phyloP scores from a whole-genome alignment of 1,140 invertebrate genomes.

The Eufriesea mexicana region DNA sequence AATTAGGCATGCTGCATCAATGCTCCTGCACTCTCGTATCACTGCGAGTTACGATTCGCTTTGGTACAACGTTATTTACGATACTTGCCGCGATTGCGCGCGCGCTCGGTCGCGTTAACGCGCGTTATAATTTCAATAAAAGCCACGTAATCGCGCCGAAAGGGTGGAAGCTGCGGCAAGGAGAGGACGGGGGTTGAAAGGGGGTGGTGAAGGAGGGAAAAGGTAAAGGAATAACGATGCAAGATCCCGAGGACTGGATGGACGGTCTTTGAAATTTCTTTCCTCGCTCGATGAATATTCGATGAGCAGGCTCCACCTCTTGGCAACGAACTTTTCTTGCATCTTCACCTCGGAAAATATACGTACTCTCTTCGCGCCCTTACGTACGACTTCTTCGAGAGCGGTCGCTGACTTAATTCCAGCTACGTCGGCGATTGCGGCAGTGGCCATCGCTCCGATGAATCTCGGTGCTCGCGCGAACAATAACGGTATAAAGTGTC shows the following conservation, averaged over 20 bases:
- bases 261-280: conserved; percentile 50
- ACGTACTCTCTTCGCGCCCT: conserved; percentile 26
- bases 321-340: conserved; percentile 48
- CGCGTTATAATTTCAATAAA: conserved; percentile 51
- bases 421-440: conserved; percentile 41
- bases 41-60: conserved; percentile 14
- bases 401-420: conserved; percentile 43
- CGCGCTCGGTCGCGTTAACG: background rate
- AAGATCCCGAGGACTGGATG: conserved; percentile 53
- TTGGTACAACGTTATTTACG: conserved; percentile 30
- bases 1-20: conserved; percentile 52
- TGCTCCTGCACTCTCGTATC: conserved; percentile 41
- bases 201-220: background rate
- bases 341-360: conserved; percentile 37
- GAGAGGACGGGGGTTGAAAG: background rate
- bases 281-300: conserved; percentile 49
- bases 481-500: conserved; percentile 6
- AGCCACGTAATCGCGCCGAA: conserved; percentile 8
- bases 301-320: conserved; percentile 39
- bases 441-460: conserved; percentile 26
- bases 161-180: background rate
- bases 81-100: background rate
- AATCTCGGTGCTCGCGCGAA: conserved; percentile 1
- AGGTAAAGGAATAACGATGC: conserved; percentile 35
- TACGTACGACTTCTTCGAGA: background rate